These are phyloP conservation scores for Pseudocheirus occidentalis DNA, from an alignment of 2,797 vertebrate species.

Conservation along the genomic window DNA sequence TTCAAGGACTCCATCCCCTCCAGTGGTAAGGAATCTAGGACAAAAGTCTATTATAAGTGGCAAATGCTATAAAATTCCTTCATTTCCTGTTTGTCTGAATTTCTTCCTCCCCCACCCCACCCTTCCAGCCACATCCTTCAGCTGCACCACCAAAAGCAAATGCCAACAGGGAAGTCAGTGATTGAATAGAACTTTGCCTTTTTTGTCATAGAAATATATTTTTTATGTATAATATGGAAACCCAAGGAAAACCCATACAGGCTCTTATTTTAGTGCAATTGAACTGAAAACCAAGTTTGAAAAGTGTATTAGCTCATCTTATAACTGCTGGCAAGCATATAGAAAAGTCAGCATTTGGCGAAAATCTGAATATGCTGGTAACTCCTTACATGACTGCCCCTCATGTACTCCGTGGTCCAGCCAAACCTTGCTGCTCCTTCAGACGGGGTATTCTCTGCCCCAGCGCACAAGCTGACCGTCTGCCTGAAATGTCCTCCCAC, in stretches of 20 bases:
- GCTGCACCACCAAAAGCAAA: no score
- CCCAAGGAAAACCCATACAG: background rate
- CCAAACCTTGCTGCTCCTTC: background rate
- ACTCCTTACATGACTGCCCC: background rate
- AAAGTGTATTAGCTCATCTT: background rate
- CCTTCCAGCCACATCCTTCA: background rate
- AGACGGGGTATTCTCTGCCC: background rate
- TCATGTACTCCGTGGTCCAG: background rate
- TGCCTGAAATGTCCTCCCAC: background rate
- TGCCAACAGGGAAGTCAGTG: background rate
- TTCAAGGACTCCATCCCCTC: slow-evolving; percentile 96
- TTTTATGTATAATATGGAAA: no score
- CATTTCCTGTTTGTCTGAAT: background rate
- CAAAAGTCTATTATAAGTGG: background rate
- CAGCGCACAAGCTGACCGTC: background rate
- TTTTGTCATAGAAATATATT: background rate
- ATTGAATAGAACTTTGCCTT: background rate
- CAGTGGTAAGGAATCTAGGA: slow-evolving; percentile 88
- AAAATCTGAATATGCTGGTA: background rate
- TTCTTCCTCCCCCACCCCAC: background rate
- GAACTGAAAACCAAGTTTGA: background rate
- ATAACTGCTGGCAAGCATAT: background rate
- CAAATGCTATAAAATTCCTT: background rate
- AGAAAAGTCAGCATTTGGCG: background rate
- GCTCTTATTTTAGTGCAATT: background rate